Conservation (phyloP, 2,797 vertebrate species). For the Antennarius maculatus region DNA sequence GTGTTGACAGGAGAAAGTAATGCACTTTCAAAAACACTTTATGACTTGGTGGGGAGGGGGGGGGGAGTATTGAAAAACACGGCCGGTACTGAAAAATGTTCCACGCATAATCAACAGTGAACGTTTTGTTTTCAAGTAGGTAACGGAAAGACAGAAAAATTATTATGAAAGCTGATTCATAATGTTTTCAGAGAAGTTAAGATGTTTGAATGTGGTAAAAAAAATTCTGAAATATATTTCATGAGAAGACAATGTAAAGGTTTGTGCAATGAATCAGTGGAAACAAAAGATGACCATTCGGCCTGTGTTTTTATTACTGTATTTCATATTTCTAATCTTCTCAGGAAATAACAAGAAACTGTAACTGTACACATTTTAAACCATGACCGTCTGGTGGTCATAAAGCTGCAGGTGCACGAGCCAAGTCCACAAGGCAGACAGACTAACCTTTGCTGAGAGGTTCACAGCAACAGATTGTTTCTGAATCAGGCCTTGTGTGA, state of each 20-base stretch:
- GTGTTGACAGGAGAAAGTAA: slow-evolving; percentile 41
- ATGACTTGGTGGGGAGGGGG: slow-evolving; percentile 33
- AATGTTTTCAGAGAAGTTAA: slow-evolving; percentile 10
- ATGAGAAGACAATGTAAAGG: slow-evolving; percentile 20
- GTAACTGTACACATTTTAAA: slow-evolving; percentile 34
- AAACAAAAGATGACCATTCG: slow-evolving; percentile 9
- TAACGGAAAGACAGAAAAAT: slow-evolving; percentile 21
- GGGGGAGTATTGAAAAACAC: slow-evolving; percentile 12
- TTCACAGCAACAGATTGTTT: slow-evolving; percentile 66
- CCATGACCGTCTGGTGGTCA: slow-evolving; percentile 39
- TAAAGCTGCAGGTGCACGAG: slow-evolving; percentile 75
- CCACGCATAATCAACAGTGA: slow-evolving; percentile 29
- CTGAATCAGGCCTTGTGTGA: slow-evolving; percentile 61
- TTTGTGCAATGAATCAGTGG: slow-evolving; percentile 26
- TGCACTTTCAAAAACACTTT: slow-evolving; percentile 42
- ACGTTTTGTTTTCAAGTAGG: slow-evolving; percentile 44
- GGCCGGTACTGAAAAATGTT: slow-evolving; percentile 18
- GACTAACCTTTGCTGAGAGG: slow-evolving; percentile 50
- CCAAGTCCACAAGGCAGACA: slow-evolving; percentile 57
- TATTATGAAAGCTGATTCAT: slow-evolving; percentile 14
- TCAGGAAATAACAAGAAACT: slow-evolving; percentile 34
- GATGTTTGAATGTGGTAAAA: slow-evolving; percentile 21
- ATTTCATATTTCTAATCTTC: slow-evolving; percentile 21
- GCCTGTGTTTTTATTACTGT: slow-evolving; percentile 9
- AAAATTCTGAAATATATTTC: slow-evolving; percentile 18